phyloP scores from a whole-genome alignment of 2,113 vertebrate genomes.

The Apus apus region DNA sequence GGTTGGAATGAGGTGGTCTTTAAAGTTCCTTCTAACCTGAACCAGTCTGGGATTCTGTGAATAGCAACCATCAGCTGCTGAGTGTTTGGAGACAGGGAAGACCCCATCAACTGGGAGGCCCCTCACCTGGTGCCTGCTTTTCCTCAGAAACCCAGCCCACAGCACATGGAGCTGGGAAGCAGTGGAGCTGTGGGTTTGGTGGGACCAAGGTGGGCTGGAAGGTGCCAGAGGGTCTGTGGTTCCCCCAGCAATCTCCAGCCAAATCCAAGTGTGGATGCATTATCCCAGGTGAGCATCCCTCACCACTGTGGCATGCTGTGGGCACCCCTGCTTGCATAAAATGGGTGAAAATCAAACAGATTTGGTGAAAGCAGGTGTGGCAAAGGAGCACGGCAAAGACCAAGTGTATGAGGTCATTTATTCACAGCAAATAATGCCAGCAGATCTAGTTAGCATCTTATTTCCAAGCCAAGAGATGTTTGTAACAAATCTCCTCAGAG shows the following conservation, averaged over 20 bases:
- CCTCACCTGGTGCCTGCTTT: not conserved
- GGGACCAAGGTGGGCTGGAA: not conserved
- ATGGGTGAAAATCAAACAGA: not conserved
- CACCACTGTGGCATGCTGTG: rapidly evolving
- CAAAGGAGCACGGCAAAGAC: rapidly evolving
- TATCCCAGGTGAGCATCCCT: not conserved
- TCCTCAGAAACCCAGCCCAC: not conserved
- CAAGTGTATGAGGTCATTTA: not conserved
- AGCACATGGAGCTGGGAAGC: not conserved
- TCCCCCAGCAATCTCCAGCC: not conserved
- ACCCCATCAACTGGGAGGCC: not conserved
- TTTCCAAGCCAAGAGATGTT: slow-evolving; percentile 44
- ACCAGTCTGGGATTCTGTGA: too few species aligned
- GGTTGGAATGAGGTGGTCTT: too few species aligned
- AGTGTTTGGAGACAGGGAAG: not conserved
- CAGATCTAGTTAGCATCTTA: slow-evolving; percentile 39
- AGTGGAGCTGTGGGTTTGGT: not conserved
- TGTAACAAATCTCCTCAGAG: slow-evolving; percentile 69
- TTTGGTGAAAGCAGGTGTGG: not conserved
- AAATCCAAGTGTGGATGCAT: rapidly evolving
- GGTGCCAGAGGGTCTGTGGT: rapidly evolving
- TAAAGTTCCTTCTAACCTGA: too few species aligned
- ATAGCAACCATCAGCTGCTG: rapidly evolving
- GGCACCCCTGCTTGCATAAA: not conserved
- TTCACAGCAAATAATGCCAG: not conserved